Evolutionary conservation across 1,140 invertebrate genomes (phyloP).

Genomic region (Penaeus vannamei): DNA sequence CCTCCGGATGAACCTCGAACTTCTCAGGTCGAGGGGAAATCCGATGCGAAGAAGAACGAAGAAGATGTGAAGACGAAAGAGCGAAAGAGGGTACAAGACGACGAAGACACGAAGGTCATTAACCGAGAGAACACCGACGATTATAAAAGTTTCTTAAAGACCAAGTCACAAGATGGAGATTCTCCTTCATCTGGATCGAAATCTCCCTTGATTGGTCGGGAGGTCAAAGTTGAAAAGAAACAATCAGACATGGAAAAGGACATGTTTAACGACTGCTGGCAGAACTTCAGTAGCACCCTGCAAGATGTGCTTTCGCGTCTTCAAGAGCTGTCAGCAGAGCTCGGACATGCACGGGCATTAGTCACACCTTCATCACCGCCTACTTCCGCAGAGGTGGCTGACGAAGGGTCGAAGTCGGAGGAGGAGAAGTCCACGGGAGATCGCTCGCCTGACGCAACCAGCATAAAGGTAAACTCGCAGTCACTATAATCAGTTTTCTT

Average conservation of each 20-base stretch:
- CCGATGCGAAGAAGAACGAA: too few species aligned
- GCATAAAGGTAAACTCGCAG: not conserved
- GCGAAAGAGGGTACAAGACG: too few species aligned
- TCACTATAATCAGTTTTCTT: too few species aligned
- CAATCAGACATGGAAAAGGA: constrained; percentile 67
- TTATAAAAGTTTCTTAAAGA: not conserved
- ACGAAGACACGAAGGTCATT: too few species aligned
- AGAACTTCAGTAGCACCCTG: constrained; percentile 66
- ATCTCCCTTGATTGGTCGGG: constrained; percentile 41
- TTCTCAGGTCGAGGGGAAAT: too few species aligned
- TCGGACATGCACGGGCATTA: constrained; percentile 50
- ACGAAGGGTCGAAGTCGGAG: not conserved
- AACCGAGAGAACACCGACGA: too few species aligned
- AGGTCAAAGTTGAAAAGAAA: constrained; percentile 60
- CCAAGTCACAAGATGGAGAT: constrained; percentile 9
- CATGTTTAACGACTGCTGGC: constrained; percentile 68
- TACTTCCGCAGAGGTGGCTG: not conserved
- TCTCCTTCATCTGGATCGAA: constrained; percentile 7
- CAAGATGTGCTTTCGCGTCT: constrained; percentile 66
- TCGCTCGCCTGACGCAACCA: not conserved
- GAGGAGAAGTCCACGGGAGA: not conserved
- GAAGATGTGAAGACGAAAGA: too few species aligned
- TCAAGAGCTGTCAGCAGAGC: constrained; percentile 65
- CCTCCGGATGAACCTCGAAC: constrained; percentile 1
- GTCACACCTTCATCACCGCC: not conserved